Evolutionary conservation across 2,113 vertebrate genomes (phyloP), one percentile per base, ranked within the genome.

Genomic region (Platysteira castanea): DNA sequence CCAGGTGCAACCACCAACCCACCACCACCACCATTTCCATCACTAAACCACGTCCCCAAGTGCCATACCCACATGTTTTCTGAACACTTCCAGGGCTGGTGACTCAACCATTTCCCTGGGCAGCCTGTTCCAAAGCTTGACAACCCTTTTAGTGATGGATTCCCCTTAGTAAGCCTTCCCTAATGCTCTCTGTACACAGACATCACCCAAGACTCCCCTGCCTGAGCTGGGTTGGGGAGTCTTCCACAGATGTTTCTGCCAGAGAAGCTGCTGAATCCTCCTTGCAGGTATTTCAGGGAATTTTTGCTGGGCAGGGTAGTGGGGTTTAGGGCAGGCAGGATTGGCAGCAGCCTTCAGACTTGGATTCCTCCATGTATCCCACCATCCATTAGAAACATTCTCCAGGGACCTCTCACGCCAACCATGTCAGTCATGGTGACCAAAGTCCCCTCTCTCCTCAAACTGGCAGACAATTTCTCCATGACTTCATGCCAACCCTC

Each of bases 391-490:
- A 46, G 82, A 84, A 77, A 93, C 1, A 2, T 26, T 19, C 15
- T 64, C n/a, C 8, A 4, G 13, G 69, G 74, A 81, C 64, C 37
- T 77, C 64, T 61, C 37, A 27, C 27, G 53, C 7, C 1, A 2
- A 35, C 35, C 42, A 13, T 0, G 2, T 11, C 63, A 46, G 30
- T 27, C 46, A 37, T 0, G 3, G 63, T 30, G 24, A 46, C 9
- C 49, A 33, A 47, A 4, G 5, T 41, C 11, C 33, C 35, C n/a
- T 49, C 56, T 50, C 28, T 73, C 73, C 52, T 86, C 31, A 2
- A 53, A 53, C 10, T 12, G 3, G 17, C 13, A 70, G 65, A 16
- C 0, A 0, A 35, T 67, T 77, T 30, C 46, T n/a, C 59, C 1
- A 0, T 20, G 53, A 28, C 44, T 67, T 42, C 41, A 30, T 6